phyloP scores from a whole-genome alignment of 2,113 vertebrate genomes.

The Gila orcuttii region DNA sequence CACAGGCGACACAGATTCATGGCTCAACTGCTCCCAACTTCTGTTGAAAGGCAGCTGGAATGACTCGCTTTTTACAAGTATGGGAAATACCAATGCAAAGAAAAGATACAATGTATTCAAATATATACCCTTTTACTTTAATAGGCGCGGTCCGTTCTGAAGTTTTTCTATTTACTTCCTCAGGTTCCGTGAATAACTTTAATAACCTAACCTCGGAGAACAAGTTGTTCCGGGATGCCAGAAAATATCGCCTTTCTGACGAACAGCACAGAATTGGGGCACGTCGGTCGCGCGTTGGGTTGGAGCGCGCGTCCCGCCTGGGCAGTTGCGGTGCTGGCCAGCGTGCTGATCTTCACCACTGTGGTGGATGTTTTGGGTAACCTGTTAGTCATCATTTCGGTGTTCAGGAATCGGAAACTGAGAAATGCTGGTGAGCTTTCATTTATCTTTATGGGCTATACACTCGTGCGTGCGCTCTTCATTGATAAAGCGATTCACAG shows the following conservation, averaged over 20 bases:
- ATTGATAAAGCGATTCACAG: background rate
- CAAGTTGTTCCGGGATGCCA: constrained; percentile 73
- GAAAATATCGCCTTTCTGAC: constrained; percentile 74
- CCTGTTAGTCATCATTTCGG: constrained; percentile 85
- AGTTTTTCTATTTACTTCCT: background rate
- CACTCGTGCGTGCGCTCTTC: background rate
- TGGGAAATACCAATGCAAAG: background rate
- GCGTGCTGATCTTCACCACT: constrained; percentile 87
- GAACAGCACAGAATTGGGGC: constrained; percentile 79
- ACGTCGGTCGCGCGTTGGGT: constrained; percentile 64
- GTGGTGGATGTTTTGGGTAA: constrained; percentile 87
- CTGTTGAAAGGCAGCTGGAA: background rate
- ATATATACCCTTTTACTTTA: background rate
- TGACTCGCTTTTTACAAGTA: constrained; percentile 31
- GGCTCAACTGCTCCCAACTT: constrained; percentile 31
- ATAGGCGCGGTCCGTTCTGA: background rate
- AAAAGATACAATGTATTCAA: background rate
- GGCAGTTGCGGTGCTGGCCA: constrained; percentile 81
- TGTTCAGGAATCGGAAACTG: constrained; percentile 88
- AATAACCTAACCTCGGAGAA: background rate
- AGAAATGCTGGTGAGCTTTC: constrained; percentile 83
- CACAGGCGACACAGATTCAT: background rate
- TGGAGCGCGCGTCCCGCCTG: constrained; percentile 75
- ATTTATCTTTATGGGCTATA: background rate
- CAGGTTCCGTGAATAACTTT: constrained; percentile 32